Conservation (phyloP, 2,888 invertebrate genomes). For the Spicauda simplicius region DNA sequence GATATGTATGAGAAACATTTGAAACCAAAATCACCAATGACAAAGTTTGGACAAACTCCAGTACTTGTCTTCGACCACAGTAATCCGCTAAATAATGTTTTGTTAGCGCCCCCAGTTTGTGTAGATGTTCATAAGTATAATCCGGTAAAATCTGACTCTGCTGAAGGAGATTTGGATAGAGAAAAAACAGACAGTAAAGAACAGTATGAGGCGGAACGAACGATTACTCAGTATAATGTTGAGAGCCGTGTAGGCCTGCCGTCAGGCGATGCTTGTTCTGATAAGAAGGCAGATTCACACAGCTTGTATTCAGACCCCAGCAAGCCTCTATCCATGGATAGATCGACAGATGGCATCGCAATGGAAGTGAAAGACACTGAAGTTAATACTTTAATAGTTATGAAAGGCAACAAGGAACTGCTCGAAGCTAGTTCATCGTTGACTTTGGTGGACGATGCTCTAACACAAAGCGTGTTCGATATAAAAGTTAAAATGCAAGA, state of each 20-base stretch:
- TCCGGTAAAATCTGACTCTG: slow-evolving; percentile 44
- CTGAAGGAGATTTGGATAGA: slow-evolving; percentile 6
- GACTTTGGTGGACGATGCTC: slow-evolving; percentile 66
- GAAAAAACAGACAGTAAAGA: slow-evolving; percentile 25
- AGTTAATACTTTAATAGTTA: slow-evolving; percentile 66
- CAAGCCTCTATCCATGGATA: slow-evolving; percentile 50
- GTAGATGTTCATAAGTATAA: slow-evolving; percentile 58
- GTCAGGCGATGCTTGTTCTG: slow-evolving; percentile 43
- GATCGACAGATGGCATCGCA: slow-evolving; percentile 47
- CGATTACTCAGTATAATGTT: slow-evolving; percentile 38
- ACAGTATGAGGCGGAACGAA: slow-evolving; percentile 38
- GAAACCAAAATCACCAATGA: neutral
- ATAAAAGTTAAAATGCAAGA: slow-evolving; percentile 39
- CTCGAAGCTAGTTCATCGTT: slow-evolving; percentile 63
- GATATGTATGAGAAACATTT: neutral
- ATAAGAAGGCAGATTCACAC: slow-evolving; percentile 38
- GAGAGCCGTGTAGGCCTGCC: slow-evolving; percentile 38
- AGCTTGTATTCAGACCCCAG: slow-evolving; percentile 46
- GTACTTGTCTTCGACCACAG: slow-evolving; percentile 65
- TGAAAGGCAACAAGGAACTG: slow-evolving; percentile 66
- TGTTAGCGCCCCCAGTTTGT: slow-evolving; percentile 44
- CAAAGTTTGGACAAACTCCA: slow-evolving; percentile 11
- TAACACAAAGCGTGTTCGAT: slow-evolving; percentile 43
- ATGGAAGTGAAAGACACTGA: slow-evolving; percentile 52
- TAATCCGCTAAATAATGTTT: slow-evolving; percentile 72